Conservation (phyloP, 2,113 vertebrate genomes). For the Mobula hypostoma region DNA sequence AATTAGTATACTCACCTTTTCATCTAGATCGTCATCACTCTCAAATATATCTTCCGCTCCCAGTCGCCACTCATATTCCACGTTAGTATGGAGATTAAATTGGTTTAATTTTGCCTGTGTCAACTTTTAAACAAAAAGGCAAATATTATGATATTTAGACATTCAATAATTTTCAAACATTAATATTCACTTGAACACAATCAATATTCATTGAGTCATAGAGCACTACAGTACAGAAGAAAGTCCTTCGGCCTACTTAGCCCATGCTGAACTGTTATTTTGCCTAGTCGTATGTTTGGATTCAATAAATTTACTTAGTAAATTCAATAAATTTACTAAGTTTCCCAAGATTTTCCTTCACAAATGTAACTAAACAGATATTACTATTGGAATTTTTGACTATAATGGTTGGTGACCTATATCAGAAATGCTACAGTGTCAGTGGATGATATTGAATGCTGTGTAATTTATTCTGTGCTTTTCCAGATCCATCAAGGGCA, state of each 20-base stretch:
- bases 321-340: not conserved
- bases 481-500: no score
- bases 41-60: slow-evolving; percentile 59
- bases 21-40: slow-evolving; percentile 60
- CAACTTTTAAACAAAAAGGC: slow-evolving; percentile 44
- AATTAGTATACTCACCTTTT: slow-evolving; percentile 49
- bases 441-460: not conserved
- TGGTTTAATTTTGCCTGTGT: slow-evolving; percentile 56
- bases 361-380: not conserved
- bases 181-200: not conserved
- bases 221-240: no score
- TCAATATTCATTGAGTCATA: not conserved
- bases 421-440: not conserved
- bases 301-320: not conserved
- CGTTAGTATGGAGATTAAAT: slow-evolving; percentile 57
- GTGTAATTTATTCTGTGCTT: no score
- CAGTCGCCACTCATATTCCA: slow-evolving; percentile 57
- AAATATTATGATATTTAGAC: not conserved
- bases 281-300: no score
- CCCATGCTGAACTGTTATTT: no score
- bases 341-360: not conserved
- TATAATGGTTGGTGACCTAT: not conserved
- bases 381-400: not conserved
- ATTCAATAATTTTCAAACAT: slow-evolving; percentile 19
- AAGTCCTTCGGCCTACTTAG: no score